Conservation (phyloP, 2,888 invertebrate genomes). For the Globia sparganii region DNA sequence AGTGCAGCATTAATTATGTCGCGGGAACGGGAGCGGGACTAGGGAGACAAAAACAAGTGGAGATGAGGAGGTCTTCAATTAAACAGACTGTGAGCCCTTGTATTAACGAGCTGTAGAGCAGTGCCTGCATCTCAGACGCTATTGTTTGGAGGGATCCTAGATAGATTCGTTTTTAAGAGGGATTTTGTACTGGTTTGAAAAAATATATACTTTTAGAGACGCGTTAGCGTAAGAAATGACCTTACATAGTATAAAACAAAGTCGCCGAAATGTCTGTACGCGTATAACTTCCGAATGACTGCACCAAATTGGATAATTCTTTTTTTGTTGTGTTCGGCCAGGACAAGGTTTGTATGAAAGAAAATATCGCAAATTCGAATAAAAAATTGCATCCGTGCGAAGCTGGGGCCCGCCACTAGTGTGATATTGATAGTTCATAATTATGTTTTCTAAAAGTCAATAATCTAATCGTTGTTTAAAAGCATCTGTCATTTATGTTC, state of each 20-base stretch:
- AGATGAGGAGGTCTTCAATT: constrained; percentile 65
- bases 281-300: no score
- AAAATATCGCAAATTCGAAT: no score
- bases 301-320: no score
- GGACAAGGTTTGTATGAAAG: no score
- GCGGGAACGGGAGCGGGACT: constrained; percentile 32
- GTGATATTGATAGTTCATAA: background rate
- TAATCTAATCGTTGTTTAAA: background rate
- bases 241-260: no score
- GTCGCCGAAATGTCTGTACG: no score
- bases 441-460: background rate
- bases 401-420: no score
- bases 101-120: constrained; percentile 61
- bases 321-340: no score
- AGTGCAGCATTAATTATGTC: constrained; percentile 61
- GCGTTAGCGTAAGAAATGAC: background rate
- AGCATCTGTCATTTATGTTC: background rate
- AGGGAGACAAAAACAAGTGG: constrained; percentile 56
- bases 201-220: background rate
- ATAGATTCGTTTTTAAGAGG: constrained; percentile 21
- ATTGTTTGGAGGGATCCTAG: constrained; percentile 47
- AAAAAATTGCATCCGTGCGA: no score
- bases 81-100: constrained; percentile 59
- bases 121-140: constrained; percentile 40
- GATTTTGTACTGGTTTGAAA: background rate